These are phyloP conservation scores for Cassiopea xamachana DNA, from an alignment of 30 jellyfish, hydroid and myxozoan genomes.

Conservation along the genomic window DNA sequence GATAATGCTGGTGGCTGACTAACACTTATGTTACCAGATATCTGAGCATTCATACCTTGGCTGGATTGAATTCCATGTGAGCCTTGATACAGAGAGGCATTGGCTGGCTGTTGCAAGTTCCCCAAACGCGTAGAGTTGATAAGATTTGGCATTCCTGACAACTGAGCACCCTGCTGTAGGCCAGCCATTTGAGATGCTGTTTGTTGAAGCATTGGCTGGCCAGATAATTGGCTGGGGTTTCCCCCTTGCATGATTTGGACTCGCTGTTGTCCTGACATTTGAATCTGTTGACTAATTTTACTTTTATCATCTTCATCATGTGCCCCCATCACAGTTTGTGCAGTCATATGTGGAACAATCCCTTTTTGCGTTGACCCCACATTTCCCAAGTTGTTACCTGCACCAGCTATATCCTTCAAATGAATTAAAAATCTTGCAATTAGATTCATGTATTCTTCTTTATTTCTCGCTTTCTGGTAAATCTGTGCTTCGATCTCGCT, in stretches of 20 bases:
- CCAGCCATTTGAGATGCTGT: constrained; percentile 13
- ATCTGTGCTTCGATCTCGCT: constrained; percentile 45
- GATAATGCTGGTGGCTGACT: constrained; percentile 39
- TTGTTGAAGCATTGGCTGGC: constrained; percentile 35
- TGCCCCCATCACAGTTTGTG: constrained; percentile 50
- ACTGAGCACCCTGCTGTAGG: not conserved
- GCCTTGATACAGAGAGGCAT: constrained; percentile 32
- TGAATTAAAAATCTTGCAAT: constrained; percentile 58
- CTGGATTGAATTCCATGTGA: constrained; percentile 28
- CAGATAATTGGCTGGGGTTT: constrained; percentile 19
- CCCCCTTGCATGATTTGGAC: constrained; percentile 50
- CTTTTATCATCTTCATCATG: constrained; percentile 34
- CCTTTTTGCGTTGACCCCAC: constrained; percentile 61
- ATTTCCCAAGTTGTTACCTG: constrained; percentile 60
- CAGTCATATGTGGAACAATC: constrained; percentile 50
- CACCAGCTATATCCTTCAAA: constrained; percentile 56
- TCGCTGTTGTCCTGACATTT: constrained; percentile 36
- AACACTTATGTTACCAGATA: constrained; percentile 8
- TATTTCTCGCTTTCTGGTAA: constrained; percentile 56
- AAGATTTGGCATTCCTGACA: constrained; percentile 51
- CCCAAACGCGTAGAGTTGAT: constrained; percentile 35
- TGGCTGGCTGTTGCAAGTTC: constrained; percentile 32
- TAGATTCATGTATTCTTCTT: constrained; percentile 64
- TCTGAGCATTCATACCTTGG: constrained; percentile 31
- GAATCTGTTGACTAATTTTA: constrained; percentile 36